Conservation (phyloP, 2,113 vertebrate species). For the Mystacornis crossleyi region DNA sequence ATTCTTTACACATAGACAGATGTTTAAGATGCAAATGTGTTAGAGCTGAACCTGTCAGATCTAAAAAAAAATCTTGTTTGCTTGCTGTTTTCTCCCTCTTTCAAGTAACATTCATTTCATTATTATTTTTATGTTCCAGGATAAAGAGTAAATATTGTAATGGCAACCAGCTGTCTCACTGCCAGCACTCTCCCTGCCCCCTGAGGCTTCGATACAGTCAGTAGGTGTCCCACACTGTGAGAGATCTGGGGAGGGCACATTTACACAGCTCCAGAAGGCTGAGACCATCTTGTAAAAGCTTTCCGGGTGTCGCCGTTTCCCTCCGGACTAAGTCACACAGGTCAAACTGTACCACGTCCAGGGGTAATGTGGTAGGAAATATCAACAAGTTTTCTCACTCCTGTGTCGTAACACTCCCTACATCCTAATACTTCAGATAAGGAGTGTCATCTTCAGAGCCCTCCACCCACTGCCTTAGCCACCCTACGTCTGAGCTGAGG, state of each 20-base stretch:
- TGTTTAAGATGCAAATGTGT: conserved; percentile 37
- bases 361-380: background rate
- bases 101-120: conserved; percentile 13
- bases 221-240: background rate
- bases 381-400: background rate
- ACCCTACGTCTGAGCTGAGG: background rate
- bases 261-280: background rate
- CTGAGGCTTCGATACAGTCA: background rate
- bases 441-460: background rate
- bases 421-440: background rate
- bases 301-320: fast-evolving
- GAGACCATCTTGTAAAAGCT: background rate
- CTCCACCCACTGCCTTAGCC: background rate
- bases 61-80: conserved; percentile 18
- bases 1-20: conserved; percentile 27
- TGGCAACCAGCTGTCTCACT: conserved; percentile 33
- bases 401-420: fast-evolving
- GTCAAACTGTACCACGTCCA: fast-evolving
- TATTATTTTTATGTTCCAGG: conserved; percentile 42
- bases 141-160: conserved; percentile 52
- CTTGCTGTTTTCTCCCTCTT: conserved; percentile 7
- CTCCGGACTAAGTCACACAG: background rate
- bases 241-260: background rate
- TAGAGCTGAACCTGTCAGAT: conserved; percentile 38
- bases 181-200: background rate